A percentile compares a stretch with the other conserved stretches of the same genome.
These are phyloP conservation scores for Entelurus aequoreus DNA, from an alignment of 2,113 vertebrate species.

Conservation along the genomic window DNA sequence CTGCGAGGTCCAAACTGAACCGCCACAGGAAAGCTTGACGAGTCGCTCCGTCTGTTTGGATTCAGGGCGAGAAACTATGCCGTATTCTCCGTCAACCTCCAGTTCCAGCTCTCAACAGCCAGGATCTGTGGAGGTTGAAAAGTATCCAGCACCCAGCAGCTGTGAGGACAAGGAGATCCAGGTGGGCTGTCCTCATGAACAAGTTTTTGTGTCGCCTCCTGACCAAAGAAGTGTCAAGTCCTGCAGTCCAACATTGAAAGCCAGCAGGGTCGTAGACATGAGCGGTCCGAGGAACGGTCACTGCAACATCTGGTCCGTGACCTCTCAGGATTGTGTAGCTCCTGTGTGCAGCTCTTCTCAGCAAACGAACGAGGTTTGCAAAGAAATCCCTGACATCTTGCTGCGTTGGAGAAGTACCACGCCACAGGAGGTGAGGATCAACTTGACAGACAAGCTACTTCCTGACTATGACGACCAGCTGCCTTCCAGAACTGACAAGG, in stretches of 20 bases:
- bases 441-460: not conserved
- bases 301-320: slow-evolving; percentile 33
- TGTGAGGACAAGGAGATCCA: not conserved
- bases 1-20: slow-evolving; percentile 60
- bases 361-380: slow-evolving; percentile 25
- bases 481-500: not conserved
- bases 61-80: slow-evolving; percentile 46
- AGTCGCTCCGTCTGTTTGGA: slow-evolving; percentile 32
- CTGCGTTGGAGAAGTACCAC: slow-evolving; percentile 26
- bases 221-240: not conserved
- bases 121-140: not conserved
- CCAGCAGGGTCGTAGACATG: not conserved
- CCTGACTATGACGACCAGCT: not conserved
- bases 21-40: not conserved
- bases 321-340: slow-evolving; percentile 19
- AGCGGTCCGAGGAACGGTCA: not conserved
- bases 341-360: slow-evolving; percentile 41
- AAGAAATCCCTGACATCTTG: slow-evolving; percentile 50
- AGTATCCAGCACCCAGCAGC: not conserved
- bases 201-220: not conserved
- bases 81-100: slow-evolving; percentile 27
- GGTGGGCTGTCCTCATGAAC: fast-evolving
- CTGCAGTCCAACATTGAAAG: not conserved
- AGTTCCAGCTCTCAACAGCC: slow-evolving; percentile 23
- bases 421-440: not conserved